Conservation (phyloP, 1,140 invertebrate genomes). For the Centruroides vittatus region DNA sequence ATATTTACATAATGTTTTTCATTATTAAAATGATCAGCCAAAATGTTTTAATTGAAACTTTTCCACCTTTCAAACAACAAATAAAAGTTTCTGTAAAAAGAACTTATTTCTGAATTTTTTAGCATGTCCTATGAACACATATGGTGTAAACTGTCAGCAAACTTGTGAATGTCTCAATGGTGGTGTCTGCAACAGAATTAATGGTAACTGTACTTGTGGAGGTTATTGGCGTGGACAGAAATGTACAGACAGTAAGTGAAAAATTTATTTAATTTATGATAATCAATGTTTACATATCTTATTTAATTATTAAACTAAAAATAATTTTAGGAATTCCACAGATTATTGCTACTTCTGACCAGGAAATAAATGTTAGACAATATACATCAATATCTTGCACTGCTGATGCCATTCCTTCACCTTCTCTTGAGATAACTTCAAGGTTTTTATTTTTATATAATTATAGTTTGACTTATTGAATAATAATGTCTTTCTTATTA, state of each 20-base stretch:
- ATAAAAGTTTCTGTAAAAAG: no score
- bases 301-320: neutral
- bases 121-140: slow-evolving; percentile 9
- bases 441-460: neutral
- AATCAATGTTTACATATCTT: neutral
- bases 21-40: no score
- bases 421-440: slow-evolving; percentile 3
- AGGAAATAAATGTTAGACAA: slow-evolving; percentile 7
- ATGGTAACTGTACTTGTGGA: slow-evolving; percentile 9
- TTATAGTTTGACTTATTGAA: no score
- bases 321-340: slow-evolving; percentile 5
- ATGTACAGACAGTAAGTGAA: slow-evolving; percentile 12
- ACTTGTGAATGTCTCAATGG: slow-evolving; percentile 3
- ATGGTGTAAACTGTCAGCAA: slow-evolving; percentile 8
- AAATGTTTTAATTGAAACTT: no score
- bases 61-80: no score
- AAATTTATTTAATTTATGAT: neutral
- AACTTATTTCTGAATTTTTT: neutral
- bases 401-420: slow-evolving; percentile 12
- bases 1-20: no score
- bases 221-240: slow-evolving; percentile 4
- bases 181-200: slow-evolving; percentile 3
- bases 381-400: slow-evolving; percentile 7
- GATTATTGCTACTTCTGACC: slow-evolving; percentile 6
- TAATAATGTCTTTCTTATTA: no score